Base-by-base conservation (phyloP, 1,140 invertebrate genomes). In the Plodia interpunctella region DNA sequence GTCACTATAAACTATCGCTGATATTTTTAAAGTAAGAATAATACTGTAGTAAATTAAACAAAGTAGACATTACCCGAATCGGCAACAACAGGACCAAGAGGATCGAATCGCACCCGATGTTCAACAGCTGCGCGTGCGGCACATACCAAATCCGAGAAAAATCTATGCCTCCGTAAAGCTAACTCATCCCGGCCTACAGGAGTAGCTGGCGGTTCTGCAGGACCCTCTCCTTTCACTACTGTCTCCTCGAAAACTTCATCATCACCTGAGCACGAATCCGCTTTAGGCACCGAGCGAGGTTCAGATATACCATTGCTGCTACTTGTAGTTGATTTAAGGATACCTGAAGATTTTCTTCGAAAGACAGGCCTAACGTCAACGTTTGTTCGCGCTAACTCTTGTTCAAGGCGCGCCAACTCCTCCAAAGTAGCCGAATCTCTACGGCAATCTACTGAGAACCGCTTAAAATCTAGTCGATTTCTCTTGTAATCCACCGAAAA, bases 141-240 rank as follows among this genome's bases (percentile, higher is more conserved):
- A 62, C 92, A 92, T 51, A 95, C 90, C 56, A 95, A 90, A 70
- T 95, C 94, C 49, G 94, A 94, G 81, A 95, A 95, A 79, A 95
- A 94, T 66, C 94, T 90, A 80, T 95, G 94, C 53, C 94, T 91
- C 49, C 94, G 90, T 62, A 95, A 83, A 60, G 94, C 94, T 65
- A 95, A 82, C 78, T 95, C 94, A 80, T 95, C 94, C 49, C 93
- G 91, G 49, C 94, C 94, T 17, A 95, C 92, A n/a, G 93, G 94
- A 11, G 94, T 94, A 25, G 93, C 93, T 15, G 94, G 93, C 61
- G 93, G 93, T 74, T 94, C 93, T 66, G 91, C 85, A 56, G 92
- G 92, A n/a, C 92, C 74, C 59, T 86, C 88, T 32, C 56, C 63
- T 56, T 72, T 60, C 6, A 50, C 59, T 18, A 63, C 65, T 35